Evolutionary conservation across 2,888 invertebrate species (phyloP).

Genomic region (Chelonus formosanus): DNA sequence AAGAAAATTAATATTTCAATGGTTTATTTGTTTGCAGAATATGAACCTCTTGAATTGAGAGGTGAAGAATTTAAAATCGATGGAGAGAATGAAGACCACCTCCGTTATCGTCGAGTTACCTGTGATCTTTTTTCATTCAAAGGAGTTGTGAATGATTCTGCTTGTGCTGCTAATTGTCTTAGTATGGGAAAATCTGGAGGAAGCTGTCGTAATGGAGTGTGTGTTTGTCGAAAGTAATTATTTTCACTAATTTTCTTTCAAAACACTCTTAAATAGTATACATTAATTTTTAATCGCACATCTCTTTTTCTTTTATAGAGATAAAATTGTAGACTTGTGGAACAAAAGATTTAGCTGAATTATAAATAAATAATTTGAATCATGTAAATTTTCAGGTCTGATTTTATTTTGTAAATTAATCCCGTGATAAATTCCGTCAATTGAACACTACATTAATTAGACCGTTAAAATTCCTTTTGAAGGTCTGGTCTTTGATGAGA

Average conservation of each 20-base stretch:
- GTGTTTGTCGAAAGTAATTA: constrained; percentile 53
- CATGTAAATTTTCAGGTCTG: no score
- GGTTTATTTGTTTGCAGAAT: constrained; percentile 10
- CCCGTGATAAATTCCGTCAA: background rate
- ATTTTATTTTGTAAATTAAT: background rate
- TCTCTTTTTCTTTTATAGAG: no score
- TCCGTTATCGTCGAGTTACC: constrained; percentile 54
- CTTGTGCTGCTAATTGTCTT: constrained; percentile 57
- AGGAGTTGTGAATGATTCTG: constrained; percentile 47
- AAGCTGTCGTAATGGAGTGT: constrained; percentile 50
- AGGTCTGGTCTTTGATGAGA: constrained; percentile 16
- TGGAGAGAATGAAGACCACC: constrained; percentile 48
- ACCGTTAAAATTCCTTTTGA: constrained; percentile 20
- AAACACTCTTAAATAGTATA: background rate
- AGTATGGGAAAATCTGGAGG: constrained; percentile 56
- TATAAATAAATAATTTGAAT: no score
- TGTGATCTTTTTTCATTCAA: constrained; percentile 51
- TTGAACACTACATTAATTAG: background rate
- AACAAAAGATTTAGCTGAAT: no score
- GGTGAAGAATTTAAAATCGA: constrained; percentile 12
- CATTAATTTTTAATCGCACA: background rate
- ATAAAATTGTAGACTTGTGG: background rate
- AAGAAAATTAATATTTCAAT: no score
- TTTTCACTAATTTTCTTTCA: background rate
- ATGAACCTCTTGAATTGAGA: constrained; percentile 14